These are phyloP conservation scores for Cordilura impudica DNA, from an alignment of 2,888 invertebrate genomes.

Conservation along the genomic window DNA sequence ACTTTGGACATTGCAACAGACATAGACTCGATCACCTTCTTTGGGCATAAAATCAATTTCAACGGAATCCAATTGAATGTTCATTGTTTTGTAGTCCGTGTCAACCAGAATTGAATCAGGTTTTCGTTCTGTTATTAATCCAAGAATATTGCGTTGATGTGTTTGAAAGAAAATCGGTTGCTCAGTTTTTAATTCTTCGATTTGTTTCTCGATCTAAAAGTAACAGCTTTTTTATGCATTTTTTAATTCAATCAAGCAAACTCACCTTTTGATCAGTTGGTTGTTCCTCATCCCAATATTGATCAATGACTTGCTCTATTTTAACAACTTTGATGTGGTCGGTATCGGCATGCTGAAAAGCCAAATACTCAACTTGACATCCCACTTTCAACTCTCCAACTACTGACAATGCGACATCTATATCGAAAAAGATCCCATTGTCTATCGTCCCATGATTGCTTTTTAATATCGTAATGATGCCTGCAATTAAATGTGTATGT, in stretches of 20 bases:
- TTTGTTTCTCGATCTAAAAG: constrained; percentile 65
- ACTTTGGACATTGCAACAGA: constrained; percentile 82
- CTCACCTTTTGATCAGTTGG: constrained; percentile 60
- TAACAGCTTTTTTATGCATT: neutral
- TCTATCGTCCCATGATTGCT: constrained; percentile 81
- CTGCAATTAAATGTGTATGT: constrained; percentile 71
- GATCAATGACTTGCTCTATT: constrained; percentile 80
- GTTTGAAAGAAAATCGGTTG: constrained; percentile 71
- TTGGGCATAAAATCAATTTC: constrained; percentile 83
- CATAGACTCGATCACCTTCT: constrained; percentile 84
- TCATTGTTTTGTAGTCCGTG: constrained; percentile 80
- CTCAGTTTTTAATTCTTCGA: constrained; percentile 64
- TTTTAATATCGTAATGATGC: constrained; percentile 81
- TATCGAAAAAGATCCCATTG: constrained; percentile 80
- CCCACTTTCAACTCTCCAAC: constrained; percentile 78
- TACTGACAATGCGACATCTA: constrained; percentile 66
- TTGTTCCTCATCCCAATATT: constrained; percentile 79
- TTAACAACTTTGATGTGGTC: constrained; percentile 80
- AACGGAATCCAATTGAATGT: constrained; percentile 82
- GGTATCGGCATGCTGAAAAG: constrained; percentile 78
- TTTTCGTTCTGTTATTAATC: constrained; percentile 67
- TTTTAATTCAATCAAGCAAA: neutral
- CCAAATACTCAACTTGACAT: constrained; percentile 81
- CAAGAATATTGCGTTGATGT: constrained; percentile 70
- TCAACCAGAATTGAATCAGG: constrained; percentile 70